Percentiles rank a stretch among this genome's conserved stretches.
Evolutionary conservation across 2,113 vertebrate species (phyloP).

Genomic region (Marmota monax): DNA sequence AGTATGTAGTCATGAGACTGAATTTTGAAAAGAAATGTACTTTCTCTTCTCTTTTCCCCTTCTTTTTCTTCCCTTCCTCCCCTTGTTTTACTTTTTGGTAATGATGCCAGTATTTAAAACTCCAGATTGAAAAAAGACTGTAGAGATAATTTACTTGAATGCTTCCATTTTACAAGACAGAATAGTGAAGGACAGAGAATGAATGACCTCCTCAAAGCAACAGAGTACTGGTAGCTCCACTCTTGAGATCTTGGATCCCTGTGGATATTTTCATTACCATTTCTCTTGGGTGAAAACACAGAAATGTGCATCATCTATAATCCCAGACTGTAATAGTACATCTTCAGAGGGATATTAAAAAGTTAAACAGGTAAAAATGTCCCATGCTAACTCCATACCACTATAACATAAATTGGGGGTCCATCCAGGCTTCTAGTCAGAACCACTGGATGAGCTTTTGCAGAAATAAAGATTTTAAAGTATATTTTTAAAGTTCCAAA

Average conservation of each 20-base stretch:
- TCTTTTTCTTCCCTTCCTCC: not conserved
- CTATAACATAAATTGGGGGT: not conserved
- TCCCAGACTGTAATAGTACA: not conserved
- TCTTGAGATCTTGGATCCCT: not conserved
- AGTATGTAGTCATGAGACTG: not conserved
- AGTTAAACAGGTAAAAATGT: not conserved
- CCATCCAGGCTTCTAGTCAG: not conserved
- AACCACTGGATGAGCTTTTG: not conserved
- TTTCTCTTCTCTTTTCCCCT: not conserved
- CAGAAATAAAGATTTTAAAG: not conserved
- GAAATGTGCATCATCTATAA: not conserved
- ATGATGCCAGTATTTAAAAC: not conserved
- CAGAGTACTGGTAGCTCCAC: rapidly evolving
- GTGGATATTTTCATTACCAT: not conserved
- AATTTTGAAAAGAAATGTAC: constrained; percentile 4
- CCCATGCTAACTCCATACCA: not conserved
- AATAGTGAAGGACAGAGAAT: not conserved
- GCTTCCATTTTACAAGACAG: not conserved
- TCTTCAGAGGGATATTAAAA: not conserved
- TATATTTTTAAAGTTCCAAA: constrained; percentile 26
- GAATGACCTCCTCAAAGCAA: rapidly evolving
- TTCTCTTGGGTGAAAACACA: not conserved
- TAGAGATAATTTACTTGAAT: not conserved
- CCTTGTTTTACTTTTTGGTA: not conserved
- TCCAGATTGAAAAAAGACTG: not conserved